A percentile compares a stretch with the other conserved stretches of the same genome.
phyloP scores from a whole-genome alignment of 1,140 invertebrate species.

The Microplitis demolitor region DNA sequence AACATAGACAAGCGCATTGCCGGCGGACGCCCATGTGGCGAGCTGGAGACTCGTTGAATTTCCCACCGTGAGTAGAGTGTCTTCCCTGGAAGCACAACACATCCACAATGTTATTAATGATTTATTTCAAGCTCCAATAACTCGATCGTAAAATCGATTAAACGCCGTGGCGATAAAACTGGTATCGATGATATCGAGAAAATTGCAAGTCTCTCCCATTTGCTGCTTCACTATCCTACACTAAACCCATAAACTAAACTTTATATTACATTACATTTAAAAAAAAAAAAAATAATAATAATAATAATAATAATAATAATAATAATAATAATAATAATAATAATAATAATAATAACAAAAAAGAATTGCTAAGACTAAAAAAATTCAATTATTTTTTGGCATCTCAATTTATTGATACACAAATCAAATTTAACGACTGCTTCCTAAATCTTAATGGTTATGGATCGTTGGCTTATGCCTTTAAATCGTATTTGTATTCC shows the following conservation, averaged over 20 bases:
- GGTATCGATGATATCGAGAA: too few relatives aligned
- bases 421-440: conserved; percentile 17
- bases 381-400: conserved; percentile 6
- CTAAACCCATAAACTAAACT: too few relatives aligned
- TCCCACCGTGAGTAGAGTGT: conserved; percentile 51
- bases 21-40: conserved; percentile 73
- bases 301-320: too few relatives aligned
- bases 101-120: not conserved
- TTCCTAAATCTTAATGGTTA: not conserved
- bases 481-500: conserved; percentile 4
- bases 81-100: conserved; percentile 40
- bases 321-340: too few relatives aligned
- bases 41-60: conserved; percentile 67
- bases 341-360: not conserved
- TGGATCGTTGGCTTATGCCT: not conserved
- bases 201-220: too few relatives aligned
- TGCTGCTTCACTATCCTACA: too few relatives aligned
- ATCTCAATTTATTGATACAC: conserved; percentile 13
- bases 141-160: not conserved
- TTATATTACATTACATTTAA: too few relatives aligned
- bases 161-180: too few relatives aligned
- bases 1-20: conserved; percentile 77
- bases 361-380: not conserved
- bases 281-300: too few relatives aligned
- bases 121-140: conserved; percentile 1